Base-by-base conservation (phyloP, 2,113 vertebrate species). In the Puma concolor region DNA sequence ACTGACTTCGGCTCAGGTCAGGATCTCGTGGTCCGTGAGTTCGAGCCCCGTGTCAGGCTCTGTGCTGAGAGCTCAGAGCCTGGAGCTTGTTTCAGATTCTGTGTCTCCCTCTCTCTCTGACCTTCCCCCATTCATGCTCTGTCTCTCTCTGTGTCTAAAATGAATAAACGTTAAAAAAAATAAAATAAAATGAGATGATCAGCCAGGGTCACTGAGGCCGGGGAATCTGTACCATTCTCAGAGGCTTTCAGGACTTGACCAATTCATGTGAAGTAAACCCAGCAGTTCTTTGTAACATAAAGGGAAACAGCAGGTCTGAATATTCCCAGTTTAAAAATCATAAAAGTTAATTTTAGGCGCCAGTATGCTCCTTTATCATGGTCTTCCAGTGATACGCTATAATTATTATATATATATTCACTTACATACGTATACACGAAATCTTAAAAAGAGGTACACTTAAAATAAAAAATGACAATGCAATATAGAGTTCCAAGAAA, bases 401-500 rank as follows among this genome's bases (percentile, higher is more conserved):
- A 52, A 79, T n/a, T 79, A 72, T 33, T 15, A 50, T 12, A 72
- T 4, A n/a, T 71, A 54, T 4, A 19, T 27, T 41, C 8, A 48
- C 36, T 60, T 29, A 52, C 3, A 7, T 1, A 2, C 36, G 27
- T 63, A 25, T 31, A 36, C 33, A 60, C 27, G 60, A 94, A 92
- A 60, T n/a, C 31, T 83, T 76, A 41, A 17, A 52, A 52, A 64
- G 25, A 93, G 25, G 31, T 10, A 64, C 5, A 41, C 88, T 48
- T 79, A 82, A 36, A 85, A 91, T 85, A 2, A 77, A 88, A 94
- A 54, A 77, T 23, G 94, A 76, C 33, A 96, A 92, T 7, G 11
- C 12, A 44, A 96, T 16, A 95, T 95, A 96, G 87, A 71, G 0
- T 97, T 96, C 79, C 50, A 48, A 95, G 69, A 91, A 89, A 80